phyloP scores from a whole-genome alignment of 2,888 invertebrate species.

The Meteorus cinctellus region DNA sequence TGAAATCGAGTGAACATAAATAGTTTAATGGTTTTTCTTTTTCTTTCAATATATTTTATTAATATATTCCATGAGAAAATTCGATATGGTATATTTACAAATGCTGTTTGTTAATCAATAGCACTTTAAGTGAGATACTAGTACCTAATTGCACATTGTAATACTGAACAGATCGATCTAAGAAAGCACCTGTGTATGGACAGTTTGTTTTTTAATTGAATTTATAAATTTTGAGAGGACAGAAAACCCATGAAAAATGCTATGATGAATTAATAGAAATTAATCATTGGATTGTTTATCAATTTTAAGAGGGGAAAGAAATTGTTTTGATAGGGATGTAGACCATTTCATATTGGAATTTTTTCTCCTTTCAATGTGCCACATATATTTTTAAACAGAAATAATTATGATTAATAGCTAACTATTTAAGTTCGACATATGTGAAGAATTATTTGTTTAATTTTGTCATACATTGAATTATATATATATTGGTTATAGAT shows the following conservation, averaged over 20 bases:
- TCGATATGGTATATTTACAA: slow-evolving; percentile 32
- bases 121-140: background rate
- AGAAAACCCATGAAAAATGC: background rate
- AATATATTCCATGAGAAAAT: slow-evolving; percentile 52
- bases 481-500: no score
- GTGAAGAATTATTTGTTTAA: slow-evolving; percentile 10
- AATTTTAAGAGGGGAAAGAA: background rate
- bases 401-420: slow-evolving; percentile 1
- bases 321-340: background rate
- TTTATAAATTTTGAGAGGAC: background rate
- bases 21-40: slow-evolving; percentile 51
- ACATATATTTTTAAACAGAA: slow-evolving; percentile 23
- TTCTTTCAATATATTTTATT: slow-evolving; percentile 63
- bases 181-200: background rate
- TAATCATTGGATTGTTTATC: background rate
- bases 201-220: background rate
- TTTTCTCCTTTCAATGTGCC: slow-evolving; percentile 32
- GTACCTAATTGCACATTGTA: slow-evolving; percentile 2
- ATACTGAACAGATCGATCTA: background rate
- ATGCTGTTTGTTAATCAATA: slow-evolving; percentile 28
- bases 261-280: background rate
- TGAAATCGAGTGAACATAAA: slow-evolving; percentile 39
- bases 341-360: background rate
- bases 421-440: background rate
- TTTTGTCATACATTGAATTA: slow-evolving; percentile 5